Percentiles rank a stretch among this genome's conserved stretches.
phyloP scores from a whole-genome alignment of 2,888 invertebrate genomes.

The Girardia tigrina region DNA sequence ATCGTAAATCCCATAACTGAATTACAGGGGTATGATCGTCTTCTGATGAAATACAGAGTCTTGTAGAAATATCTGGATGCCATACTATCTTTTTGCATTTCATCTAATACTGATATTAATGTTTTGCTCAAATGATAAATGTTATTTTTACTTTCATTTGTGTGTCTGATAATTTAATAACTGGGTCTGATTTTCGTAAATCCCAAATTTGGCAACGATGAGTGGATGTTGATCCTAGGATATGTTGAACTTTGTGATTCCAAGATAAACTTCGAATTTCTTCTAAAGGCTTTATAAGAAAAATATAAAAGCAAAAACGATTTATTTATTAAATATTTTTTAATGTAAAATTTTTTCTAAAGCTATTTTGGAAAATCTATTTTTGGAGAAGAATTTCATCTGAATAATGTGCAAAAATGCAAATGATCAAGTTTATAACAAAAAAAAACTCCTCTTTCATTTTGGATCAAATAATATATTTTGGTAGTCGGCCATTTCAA shows the following conservation, averaged over 20 bases:
- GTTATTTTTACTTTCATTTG: background rate
- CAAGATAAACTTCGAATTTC: constrained; percentile 79
- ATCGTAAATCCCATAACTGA: constrained; percentile 83
- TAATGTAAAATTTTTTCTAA: no score
- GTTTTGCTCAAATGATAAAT: background rate
- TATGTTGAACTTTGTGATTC: constrained; percentile 90
- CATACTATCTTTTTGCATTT: constrained; percentile 75
- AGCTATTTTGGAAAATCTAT: no score
- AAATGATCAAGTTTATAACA: no score
- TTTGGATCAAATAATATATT: no score
- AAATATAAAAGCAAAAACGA: no score
- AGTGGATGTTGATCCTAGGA: constrained; percentile 76
- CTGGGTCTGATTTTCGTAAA: constrained; percentile 81
- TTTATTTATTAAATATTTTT: no score
- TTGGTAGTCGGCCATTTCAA: no score
- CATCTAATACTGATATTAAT: constrained; percentile 53
- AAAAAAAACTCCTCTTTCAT: no score
- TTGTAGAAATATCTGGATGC: constrained; percentile 88
- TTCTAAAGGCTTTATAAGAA: constrained; percentile 61
- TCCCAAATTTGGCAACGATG: constrained; percentile 90
- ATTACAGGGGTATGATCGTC: constrained; percentile 79
- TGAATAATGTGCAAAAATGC: no score
- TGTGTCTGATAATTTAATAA: constrained; percentile 70
- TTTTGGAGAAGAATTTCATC: no score
- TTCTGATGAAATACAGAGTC: constrained; percentile 80